Base-by-base conservation (phyloP, 1,140 invertebrate genomes). In the Hycleus cichorii region DNA sequence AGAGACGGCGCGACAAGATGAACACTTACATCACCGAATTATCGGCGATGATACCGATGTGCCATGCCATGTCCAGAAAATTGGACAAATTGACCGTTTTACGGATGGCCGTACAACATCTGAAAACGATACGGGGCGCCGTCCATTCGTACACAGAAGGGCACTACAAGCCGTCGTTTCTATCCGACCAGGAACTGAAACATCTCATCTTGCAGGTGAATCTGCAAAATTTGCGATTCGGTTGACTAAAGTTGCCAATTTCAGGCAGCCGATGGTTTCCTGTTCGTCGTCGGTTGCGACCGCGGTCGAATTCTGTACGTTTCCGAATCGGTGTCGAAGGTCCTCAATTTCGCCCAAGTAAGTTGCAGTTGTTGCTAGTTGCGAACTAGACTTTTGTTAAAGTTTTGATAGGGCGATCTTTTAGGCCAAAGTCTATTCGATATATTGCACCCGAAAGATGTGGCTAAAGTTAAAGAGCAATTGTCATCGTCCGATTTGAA, bases 391-490 rank as follows among this genome's bases (percentile, higher is more conserved):
- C 3, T n/a, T 32, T 49, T 39, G 26, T 10, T 49, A 11, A 38
- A 46, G 3, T 46, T 24, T 18, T 49, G 26, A 18, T 75, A 93
- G 88, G 80, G 82, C 52, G 93, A 97, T 70, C 75, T 97, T 25
- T 76, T 96, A 39, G 93, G 93, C 1, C 92, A 95, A 75, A 95
- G 91, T 70, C 85, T 92, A 81, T 96, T 97, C 75, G 93, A 97
- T 72, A 93, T 96, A 50, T 76, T 97, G 3, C 93, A 97, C 75
- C 93, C 93, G 0, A 93, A 95, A 74, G 93, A 97, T 74, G 89
- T 97, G 38, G 87, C 86, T 46, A 96, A 95, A 75, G 91, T 96
- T 1, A 97, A 97, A 74, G 93, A 96, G 71, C 94, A 97, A 71
- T 77, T 97, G 0, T 93, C 91, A 0, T 92, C 91, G 0, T 89